Base-by-base conservation (phyloP, 37 sponge, comb jelly and placozoan species). In the Oopsacas minuta region DNA sequence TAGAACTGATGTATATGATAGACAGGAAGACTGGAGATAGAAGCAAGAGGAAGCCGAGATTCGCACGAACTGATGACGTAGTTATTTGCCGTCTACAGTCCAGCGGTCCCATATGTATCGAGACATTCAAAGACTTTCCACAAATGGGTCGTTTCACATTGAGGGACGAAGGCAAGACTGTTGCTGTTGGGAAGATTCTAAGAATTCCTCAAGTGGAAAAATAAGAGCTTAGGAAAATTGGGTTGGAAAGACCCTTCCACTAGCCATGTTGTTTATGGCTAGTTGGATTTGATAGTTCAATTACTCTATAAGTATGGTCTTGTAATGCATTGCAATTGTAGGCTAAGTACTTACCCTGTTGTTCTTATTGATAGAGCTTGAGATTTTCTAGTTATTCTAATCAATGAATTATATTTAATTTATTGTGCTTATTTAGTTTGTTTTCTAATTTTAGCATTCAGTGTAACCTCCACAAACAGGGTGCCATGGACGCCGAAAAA, bases 151-250 rank as follows among this genome's bases (percentile, higher is more conserved):
- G 99, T 0, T 98, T 98, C 84, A 95, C 94, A 0, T 84, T 98
- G 37, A 61, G 99, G 83, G 99, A 98, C 87, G 99, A 98, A 92
- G 99, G 99, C 17, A 91, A 91, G 81, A 95, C 99, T 0, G 89
- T 98, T 82, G 99, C 99, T 37, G 91, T 98, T 85, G 99, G 99
- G 34, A 95, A 96, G 87, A 92, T 98, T 17, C 86, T 98, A 83
- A 95, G 75, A 61, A 61, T 61, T 3, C 75, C 75, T 25, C 75
- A 61, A 12, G 75, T 5, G 75, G 75, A 61, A 12, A 61, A 61
- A 61, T 61, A n/a, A 61, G 5, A n/a, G 7, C 75, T 20, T 25
- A 10, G 75, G 1, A 61, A 20, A 10, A 25, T 61, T 10, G 30
- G 75, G 75, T 61, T 10, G 30, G 17, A n/a, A 61, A 61, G 75